Percentiles rank a stretch among this genome's conserved stretches.
Conservation (phyloP, 2,113 vertebrate genomes). For the Charina bottae region DNA sequence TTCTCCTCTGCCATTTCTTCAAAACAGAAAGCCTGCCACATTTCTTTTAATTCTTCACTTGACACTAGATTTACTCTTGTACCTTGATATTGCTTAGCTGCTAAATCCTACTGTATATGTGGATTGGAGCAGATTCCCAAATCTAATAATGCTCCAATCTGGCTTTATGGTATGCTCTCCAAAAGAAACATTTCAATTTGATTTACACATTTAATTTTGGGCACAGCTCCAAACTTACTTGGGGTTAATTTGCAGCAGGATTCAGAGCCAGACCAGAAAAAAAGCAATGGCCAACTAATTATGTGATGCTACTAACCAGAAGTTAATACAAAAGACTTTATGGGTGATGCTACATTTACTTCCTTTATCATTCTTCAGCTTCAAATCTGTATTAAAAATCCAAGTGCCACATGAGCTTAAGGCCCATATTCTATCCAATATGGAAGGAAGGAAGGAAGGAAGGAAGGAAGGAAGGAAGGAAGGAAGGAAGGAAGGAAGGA, state of each 20-base stretch:
- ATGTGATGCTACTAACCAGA: neutral
- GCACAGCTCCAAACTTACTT: neutral
- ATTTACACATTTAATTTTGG: neutral
- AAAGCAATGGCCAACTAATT: neutral
- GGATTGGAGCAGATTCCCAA: fast-evolving
- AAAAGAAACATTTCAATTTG: neutral
- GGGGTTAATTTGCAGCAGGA: neutral
- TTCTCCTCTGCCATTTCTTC: conserved; percentile 71
- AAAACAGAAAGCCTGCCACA: conserved; percentile 66
- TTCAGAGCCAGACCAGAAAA: neutral
- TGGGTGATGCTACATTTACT: neutral
- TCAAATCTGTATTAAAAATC: neutral
- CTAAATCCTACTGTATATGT: neutral
- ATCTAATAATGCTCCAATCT: neutral
- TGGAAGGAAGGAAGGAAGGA: too few species aligned
- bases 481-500: too few species aligned
- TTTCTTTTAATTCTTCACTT: conserved; percentile 56
- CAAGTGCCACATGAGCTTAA: neutral
- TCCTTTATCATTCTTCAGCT: neutral
- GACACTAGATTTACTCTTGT: neutral
- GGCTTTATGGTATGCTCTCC: neutral
- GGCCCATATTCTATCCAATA: neutral
- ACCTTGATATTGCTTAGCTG: neutral
- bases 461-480: too few species aligned
- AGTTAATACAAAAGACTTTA: neutral